Percentiles rank a stretch among this genome's conserved stretches.
Evolutionary conservation across 2,113 vertebrate species (phyloP).

Genomic region (Eleginops maclovinus): DNA sequence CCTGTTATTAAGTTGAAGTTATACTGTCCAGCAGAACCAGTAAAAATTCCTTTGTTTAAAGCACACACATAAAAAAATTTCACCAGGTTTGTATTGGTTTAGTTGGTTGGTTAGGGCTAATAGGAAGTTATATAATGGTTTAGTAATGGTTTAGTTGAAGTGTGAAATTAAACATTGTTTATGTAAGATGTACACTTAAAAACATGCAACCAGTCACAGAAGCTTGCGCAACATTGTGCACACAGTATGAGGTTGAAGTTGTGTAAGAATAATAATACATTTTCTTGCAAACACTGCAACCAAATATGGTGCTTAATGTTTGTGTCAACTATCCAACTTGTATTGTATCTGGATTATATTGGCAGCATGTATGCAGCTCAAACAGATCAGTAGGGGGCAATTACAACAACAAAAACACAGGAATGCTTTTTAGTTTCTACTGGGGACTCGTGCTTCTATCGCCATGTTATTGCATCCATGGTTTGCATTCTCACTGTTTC

Average conservation of each 20-base stretch:
- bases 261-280: background rate
- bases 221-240: background rate
- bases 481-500: constrained; percentile 13
- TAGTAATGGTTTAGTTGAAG: background rate
- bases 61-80: background rate
- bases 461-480: background rate
- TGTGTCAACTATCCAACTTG: background rate
- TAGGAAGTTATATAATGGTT: too few species aligned
- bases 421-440: background rate
- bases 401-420: background rate
- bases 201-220: constrained; percentile 1
- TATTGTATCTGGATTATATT: background rate
- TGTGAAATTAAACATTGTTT: background rate
- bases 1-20: background rate
- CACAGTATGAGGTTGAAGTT: background rate
- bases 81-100: background rate
- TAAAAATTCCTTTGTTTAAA: background rate
- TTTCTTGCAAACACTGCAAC: background rate
- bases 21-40: background rate
- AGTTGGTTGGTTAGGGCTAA: background rate
- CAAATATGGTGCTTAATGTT: background rate
- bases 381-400: background rate
- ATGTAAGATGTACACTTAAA: background rate
- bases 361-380: background rate
- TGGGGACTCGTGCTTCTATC: background rate